Evolutionary conservation across 2,797 vertebrate species (phyloP), one percentile per base, ranked within the genome.

Genomic region (Sebastes oblongus): DNA sequence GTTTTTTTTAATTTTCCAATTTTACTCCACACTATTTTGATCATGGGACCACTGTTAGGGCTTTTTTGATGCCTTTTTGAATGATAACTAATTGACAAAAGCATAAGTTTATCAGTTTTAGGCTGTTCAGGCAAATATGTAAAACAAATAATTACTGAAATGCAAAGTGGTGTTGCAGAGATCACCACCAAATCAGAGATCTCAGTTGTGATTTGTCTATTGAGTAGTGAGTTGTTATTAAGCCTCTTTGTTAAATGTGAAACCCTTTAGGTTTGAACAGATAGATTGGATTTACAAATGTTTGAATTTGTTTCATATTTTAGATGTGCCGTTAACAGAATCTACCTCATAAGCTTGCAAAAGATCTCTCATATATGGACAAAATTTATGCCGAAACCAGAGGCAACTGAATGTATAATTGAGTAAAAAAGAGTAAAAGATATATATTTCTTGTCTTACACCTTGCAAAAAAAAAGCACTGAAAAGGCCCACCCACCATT

Each of bases 261-360:
- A 73, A 58, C 46, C 34, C 9, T 65, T 32, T 74, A 66, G 39
- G n/a, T 72, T 85, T 61, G 29, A 73, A 68, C 50, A 61, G 71
- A 71, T 58, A 58, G 68, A 85, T 67, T 75, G 34, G 73, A 80
- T 78, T 66, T 77, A 29, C 29, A 85, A 71, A 66, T 60, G 56
- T 80, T 71, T 58, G 39, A 75, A 68, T 50, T 66, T 64, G 60
- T 82, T 75, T 81, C 32, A 56, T 86, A 75, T 77, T 66, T 77
- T 77, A 75, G 78, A 74, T 80, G 76, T 82, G 59, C 77, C 77
- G 62, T 80, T 75, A 80, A 88, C 83, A 90, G 36, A 88, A 89
- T 91, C 92, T 93, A 94, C 94, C 93, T 95, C 93, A 91, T 70
- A 30, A 72, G 27, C 56, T 32, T 80, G 75, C 34, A 81, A 75